Evolutionary conservation across 2,797 vertebrate genomes (phyloP).

Genomic region (Tenualosa ilisha): DNA sequence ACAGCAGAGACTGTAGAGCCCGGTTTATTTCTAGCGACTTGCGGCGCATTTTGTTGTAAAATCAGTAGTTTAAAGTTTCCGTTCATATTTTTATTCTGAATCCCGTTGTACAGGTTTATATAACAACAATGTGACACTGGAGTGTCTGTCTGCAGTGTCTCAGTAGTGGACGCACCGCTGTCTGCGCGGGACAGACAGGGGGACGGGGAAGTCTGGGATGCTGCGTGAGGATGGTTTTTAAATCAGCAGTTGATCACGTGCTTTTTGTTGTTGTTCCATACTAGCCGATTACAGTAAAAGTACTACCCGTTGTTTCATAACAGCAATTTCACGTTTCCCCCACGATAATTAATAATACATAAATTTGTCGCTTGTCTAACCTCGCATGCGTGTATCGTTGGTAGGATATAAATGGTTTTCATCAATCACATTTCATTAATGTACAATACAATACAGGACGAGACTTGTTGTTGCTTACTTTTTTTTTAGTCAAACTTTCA

Average conservation of each 20-base stretch:
- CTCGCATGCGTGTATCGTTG: background rate
- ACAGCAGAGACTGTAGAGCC: background rate
- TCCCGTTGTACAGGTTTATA: background rate
- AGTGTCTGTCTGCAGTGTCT: background rate
- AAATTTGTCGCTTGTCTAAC: background rate
- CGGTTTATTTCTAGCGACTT: background rate
- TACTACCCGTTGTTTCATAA: background rate
- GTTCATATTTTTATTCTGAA: background rate
- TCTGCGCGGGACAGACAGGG: conserved; percentile 37
- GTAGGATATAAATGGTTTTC: background rate
- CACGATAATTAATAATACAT: background rate
- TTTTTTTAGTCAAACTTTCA: background rate
- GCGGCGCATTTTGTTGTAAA: background rate
- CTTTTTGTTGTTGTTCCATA: conserved; percentile 63
- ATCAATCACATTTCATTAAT: background rate
- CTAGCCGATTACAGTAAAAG: conserved; percentile 48
- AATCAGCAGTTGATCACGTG: conserved; percentile 71
- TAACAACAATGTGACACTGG: background rate
- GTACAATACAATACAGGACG: background rate
- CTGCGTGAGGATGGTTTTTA: conserved; percentile 43
- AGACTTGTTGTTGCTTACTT: background rate
- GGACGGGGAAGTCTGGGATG: conserved; percentile 35
- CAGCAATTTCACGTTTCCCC: background rate
- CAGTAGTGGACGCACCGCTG: conserved; percentile 36
- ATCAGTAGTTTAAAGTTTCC: background rate